A percentile compares a stretch with the other conserved stretches of the same genome.
phyloP scores from a whole-genome alignment of 2,113 vertebrate genomes.

The Anolis carolinensis region DNA sequence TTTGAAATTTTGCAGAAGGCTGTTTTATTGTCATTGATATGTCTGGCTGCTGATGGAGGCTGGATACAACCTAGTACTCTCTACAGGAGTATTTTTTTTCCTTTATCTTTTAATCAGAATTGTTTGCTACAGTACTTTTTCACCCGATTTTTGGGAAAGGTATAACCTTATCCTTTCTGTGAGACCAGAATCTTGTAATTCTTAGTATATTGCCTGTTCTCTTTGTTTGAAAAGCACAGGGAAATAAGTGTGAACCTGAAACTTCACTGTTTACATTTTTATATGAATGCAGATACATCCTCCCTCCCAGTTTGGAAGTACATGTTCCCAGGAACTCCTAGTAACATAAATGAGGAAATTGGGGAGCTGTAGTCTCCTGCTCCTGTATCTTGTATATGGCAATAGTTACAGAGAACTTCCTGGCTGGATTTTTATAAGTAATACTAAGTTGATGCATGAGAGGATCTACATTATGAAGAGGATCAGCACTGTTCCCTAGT shows the following conservation, averaged over 20 bases:
- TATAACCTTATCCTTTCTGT: conserved; percentile 1
- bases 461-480: not conserved
- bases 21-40: not conserved
- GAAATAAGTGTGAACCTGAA: not conserved
- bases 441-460: not conserved
- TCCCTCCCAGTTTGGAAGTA: too few relatives aligned
- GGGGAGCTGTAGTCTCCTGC: too few relatives aligned
- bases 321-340: too few relatives aligned
- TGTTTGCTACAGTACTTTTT: not conserved
- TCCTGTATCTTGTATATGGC: not conserved
- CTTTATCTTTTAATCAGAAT: not conserved
- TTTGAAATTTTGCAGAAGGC: not conserved
- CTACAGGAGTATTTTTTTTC: not conserved
- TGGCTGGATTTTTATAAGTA: not conserved
- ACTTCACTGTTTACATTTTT: not conserved
- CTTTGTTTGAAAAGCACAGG: conserved; percentile 1
- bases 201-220: not conserved
- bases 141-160: not conserved
- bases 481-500: not conserved
- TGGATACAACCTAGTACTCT: not conserved
- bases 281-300: not conserved
- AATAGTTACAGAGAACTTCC: not conserved
- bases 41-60: not conserved
- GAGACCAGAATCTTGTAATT: conserved; percentile 5
- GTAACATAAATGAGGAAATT: too few relatives aligned